These are phyloP conservation scores for Hippasteria phrygiana DNA, from an alignment of 53 echinoderm and acorn worm species.

Conservation along the genomic window DNA sequence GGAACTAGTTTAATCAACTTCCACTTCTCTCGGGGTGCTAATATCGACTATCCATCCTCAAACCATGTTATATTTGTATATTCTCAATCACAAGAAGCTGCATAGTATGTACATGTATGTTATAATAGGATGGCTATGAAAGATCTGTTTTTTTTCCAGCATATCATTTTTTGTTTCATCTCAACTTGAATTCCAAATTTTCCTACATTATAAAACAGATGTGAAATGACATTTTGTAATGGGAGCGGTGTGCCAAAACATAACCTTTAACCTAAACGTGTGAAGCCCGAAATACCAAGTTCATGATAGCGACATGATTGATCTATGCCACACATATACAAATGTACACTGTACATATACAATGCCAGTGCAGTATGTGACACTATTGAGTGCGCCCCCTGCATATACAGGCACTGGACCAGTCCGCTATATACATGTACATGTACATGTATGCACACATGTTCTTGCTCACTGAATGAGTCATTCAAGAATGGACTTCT, in stretches of 20 bases:
- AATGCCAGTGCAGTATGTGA: not conserved
- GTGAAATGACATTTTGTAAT: not conserved
- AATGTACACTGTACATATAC: not conserved
- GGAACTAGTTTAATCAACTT: too few species aligned
- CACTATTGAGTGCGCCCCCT: too few species aligned
- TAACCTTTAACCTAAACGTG: not conserved
- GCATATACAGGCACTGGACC: not conserved
- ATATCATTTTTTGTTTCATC: too few species aligned
- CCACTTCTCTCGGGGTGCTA: too few species aligned
- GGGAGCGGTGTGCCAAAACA: not conserved
- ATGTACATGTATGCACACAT: not conserved
- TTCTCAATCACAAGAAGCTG: too few species aligned
- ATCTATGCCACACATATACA: not conserved
- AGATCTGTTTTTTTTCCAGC: too few species aligned
- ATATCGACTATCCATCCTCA: too few species aligned
- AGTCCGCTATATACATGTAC: not conserved
- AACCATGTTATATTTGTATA: too few species aligned
- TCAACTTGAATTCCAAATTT: too few species aligned
- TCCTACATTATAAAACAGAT: too few species aligned
- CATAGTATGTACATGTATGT: too few species aligned
- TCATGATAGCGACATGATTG: not conserved
- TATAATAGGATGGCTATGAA: too few species aligned
- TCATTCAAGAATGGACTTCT: constrained; percentile 25
- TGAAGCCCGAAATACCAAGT: not conserved
- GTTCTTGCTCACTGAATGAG: constrained; percentile 35